Conservation (phyloP, 2,113 vertebrate genomes). For the Drymodes brunneopygia region DNA sequence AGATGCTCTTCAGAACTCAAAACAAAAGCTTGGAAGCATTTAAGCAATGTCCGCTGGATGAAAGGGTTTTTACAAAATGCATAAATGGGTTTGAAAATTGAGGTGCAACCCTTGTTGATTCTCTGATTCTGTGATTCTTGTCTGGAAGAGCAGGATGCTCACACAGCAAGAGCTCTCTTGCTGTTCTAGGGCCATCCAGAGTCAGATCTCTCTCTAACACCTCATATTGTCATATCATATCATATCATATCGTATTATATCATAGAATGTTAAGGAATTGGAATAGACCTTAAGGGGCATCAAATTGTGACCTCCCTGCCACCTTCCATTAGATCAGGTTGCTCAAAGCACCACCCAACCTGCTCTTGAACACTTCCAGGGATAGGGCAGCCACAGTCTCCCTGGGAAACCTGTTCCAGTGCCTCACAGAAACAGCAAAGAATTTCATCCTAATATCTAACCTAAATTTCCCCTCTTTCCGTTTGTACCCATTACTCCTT, state of each 20-base stretch:
- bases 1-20: not conserved
- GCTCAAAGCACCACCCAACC: not conserved
- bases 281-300: not conserved
- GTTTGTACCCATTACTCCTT: not conserved
- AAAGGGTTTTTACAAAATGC: not conserved
- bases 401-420: not conserved
- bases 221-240: not conserved
- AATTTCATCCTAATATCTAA: not conserved
- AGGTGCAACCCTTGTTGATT: not conserved
- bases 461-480: not conserved
- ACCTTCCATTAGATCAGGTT: not conserved
- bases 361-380: not conserved
- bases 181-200: not conserved
- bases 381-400: not conserved
- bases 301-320: not conserved
- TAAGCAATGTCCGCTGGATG: not conserved
- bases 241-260: fast-evolving
- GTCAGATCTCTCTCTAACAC: not conserved
- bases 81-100: not conserved
- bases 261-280: not conserved
- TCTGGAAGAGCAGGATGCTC: not conserved
- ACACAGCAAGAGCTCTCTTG: not conserved
- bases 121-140: not conserved
- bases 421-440: not conserved
- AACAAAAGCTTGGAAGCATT: not conserved